phyloP scores from a whole-genome alignment of 2,888 invertebrate genomes.

The Latheticus oryzae region DNA sequence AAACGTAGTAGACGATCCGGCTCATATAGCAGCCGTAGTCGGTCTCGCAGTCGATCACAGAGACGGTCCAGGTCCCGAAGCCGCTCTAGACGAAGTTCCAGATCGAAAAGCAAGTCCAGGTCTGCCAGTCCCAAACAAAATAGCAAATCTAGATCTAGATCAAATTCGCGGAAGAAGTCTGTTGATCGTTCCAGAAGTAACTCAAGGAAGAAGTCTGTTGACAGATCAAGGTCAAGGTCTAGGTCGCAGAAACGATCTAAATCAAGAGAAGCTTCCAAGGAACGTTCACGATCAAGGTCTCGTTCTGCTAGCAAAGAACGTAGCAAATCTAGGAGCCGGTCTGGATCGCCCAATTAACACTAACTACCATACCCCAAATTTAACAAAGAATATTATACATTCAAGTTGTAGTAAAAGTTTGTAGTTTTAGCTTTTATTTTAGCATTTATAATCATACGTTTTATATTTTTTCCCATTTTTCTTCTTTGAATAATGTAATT shows the following conservation, averaged over 20 bases:
- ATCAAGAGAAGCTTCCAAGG: constrained; percentile 59
- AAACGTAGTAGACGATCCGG: constrained; percentile 66
- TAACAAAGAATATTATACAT: no score
- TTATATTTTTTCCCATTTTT: no score
- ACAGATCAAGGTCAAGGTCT: constrained; percentile 59
- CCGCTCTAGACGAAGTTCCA: constrained; percentile 67
- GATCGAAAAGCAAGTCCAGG: constrained; percentile 55
- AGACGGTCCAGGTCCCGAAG: constrained; percentile 76
- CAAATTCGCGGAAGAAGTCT: constrained; percentile 57
- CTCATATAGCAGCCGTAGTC: constrained; percentile 63
- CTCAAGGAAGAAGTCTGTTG: constrained; percentile 58
- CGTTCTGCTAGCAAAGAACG: constrained; percentile 59
- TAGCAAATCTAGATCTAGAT: constrained; percentile 61
- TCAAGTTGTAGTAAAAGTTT: constrained; percentile 18
- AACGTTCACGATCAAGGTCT: constrained; percentile 61
- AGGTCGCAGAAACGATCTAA: constrained; percentile 54
- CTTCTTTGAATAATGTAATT: no score
- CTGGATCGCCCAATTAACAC: constrained; percentile 56
- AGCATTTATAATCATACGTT: constrained; percentile 27
- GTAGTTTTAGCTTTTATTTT: constrained; percentile 28
- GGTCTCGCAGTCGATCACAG: constrained; percentile 65
- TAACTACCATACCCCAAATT: background rate
- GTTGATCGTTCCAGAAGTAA: constrained; percentile 55
- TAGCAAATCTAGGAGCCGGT: constrained; percentile 59
- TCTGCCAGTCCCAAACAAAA: constrained; percentile 47